These are phyloP conservation scores for Drosophila mercatorum DNA, from an alignment of 2,888 invertebrate species.

Conservation along the genomic window DNA sequence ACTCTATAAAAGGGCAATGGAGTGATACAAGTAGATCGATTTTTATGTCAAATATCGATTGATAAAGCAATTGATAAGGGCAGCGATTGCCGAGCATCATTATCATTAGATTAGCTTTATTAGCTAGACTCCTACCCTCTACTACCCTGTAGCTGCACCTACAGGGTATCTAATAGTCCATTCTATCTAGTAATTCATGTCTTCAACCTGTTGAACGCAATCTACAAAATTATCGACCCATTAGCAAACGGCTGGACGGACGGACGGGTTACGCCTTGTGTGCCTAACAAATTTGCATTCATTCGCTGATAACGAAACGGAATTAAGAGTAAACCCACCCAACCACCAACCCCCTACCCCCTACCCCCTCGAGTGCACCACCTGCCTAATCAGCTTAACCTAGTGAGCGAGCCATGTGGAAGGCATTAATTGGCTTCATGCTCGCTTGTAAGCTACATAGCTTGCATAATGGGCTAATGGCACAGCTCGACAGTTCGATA, in stretches of 20 bases:
- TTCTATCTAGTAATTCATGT: not conserved
- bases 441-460: not conserved
- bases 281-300: conserved; percentile 48
- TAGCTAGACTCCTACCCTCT: too few relatives aligned
- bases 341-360: not conserved
- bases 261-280: conserved; percentile 13
- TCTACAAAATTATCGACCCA: conserved; percentile 49
- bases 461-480: conserved; percentile 4
- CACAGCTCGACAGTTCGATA: not conserved
- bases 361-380: not conserved
- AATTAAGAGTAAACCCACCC: conserved; percentile 18
- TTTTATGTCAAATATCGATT: too few relatives aligned
- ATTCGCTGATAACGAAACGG: conserved; percentile 55
- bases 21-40: not conserved
- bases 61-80: too few relatives aligned
- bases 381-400: conserved; percentile 33
- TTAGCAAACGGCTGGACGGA: conserved; percentile 18
- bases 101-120: not conserved
- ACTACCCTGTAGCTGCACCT: not conserved
- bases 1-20: not conserved
- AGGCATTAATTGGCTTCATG: conserved; percentile 20
- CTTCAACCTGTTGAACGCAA: conserved; percentile 55
- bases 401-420: conserved; percentile 14
- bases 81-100: too few relatives aligned
- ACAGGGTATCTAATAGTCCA: conserved; percentile 1